Conservation (phyloP, 2,888 invertebrate species). For the Caenorhabditis zanzibari region DNA sequence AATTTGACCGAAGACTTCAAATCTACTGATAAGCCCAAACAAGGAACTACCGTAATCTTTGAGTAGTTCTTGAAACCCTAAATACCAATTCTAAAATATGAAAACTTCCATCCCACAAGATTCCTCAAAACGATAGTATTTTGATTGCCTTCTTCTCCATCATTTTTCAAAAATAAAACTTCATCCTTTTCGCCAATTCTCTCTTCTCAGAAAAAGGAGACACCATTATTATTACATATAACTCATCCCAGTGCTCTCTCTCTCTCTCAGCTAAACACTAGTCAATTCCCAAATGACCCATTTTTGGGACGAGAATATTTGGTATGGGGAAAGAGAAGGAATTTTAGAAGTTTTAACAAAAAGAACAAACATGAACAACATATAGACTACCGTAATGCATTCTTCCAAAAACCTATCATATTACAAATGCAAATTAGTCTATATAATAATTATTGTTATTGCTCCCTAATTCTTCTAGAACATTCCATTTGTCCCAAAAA, state of each 20-base stretch:
- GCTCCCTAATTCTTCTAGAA: conserved; percentile 10
- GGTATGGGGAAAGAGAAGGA: not conserved
- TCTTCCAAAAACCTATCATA: not conserved
- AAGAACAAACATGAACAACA: not conserved
- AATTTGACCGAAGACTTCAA: no score
- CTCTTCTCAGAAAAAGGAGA: conserved; percentile 1
- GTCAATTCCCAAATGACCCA: conserved; percentile 44
- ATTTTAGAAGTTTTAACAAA: not conserved
- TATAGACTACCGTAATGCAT: not conserved
- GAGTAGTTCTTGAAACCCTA: no score
- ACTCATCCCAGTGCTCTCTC: no score
- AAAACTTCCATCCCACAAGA: not conserved
- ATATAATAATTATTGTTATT: conserved; percentile 39
- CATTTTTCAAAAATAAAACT: conserved; percentile 7
- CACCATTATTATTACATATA: conserved; percentile 56
- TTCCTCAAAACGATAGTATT: conserved; percentile 21
- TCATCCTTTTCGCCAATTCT: not conserved
- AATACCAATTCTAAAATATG: no score
- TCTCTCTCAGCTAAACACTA: conserved; percentile 3
- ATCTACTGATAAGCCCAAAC: no score
- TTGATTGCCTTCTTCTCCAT: conserved; percentile 4
- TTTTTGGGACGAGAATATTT: conserved; percentile 13
- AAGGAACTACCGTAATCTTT: no score
- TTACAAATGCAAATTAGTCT: not conserved
- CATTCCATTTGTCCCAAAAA: conserved; percentile 53